Percentiles rank a stretch among this genome's conserved stretches.
phyloP scores from a whole-genome alignment of 1,140 invertebrate species.

The Bombus waltoni region DNA sequence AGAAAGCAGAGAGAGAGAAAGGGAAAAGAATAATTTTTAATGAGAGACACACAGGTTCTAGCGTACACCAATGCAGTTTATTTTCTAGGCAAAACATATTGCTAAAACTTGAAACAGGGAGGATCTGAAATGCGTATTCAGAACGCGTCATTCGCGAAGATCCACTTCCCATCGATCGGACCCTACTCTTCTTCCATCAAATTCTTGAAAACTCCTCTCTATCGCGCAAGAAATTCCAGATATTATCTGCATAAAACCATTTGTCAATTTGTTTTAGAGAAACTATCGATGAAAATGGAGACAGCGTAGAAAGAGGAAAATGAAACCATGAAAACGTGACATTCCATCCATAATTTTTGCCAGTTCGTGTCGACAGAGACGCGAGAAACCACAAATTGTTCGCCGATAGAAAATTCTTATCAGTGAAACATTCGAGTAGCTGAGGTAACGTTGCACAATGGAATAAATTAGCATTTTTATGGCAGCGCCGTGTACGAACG shows the following conservation, averaged over 20 bases:
- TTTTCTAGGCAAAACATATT: background rate
- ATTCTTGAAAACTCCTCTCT: background rate
- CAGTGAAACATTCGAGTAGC: background rate
- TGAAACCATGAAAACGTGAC: background rate
- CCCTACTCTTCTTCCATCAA: background rate
- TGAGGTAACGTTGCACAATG: background rate
- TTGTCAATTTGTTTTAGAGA: conserved; percentile 4
- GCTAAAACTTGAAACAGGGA: background rate
- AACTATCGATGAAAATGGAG: background rate
- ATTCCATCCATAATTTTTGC: background rate
- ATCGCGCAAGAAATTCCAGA: conserved; percentile 7
- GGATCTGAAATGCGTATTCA: background rate
- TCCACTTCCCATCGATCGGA: background rate
- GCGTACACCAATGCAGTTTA: background rate
- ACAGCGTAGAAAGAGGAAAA: background rate
- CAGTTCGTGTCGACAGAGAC: background rate
- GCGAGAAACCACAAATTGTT: background rate
- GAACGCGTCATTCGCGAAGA: background rate
- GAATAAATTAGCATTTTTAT: conserved; percentile 20
- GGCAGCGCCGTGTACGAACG: background rate
- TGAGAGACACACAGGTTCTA: background rate
- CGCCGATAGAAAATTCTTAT: background rate
- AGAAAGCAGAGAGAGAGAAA: too few species aligned
- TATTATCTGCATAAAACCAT: conserved; percentile 27
- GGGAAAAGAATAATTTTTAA: background rate